Evolutionary conservation across 2,113 vertebrate genomes (phyloP).

Genomic region (Cyphomyrus plagiostoma): DNA sequence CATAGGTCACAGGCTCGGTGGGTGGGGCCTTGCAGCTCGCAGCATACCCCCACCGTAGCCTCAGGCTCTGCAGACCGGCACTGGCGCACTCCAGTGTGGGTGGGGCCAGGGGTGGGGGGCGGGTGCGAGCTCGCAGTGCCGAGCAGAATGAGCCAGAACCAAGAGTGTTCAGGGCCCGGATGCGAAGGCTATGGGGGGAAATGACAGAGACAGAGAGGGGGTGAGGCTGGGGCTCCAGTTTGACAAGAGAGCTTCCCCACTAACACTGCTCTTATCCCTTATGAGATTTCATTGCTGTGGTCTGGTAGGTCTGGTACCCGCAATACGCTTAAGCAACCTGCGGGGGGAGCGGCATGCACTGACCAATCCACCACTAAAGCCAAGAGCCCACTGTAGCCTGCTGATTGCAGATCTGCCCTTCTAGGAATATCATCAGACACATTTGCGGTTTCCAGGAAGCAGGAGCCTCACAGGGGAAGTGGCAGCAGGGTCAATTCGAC

Average conservation of each 20-base stretch:
- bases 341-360: not conserved
- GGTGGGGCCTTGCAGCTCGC: conserved; percentile 62
- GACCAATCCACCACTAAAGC: not conserved
- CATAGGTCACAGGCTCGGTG: not conserved
- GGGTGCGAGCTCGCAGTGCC: conserved; percentile 75
- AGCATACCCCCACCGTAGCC: conserved; percentile 80
- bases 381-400: not conserved
- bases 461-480: not conserved
- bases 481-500: not conserved
- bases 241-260: not conserved
- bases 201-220: not conserved
- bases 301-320: not conserved
- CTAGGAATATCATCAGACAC: not conserved
- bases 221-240: not conserved
- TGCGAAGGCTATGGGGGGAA: conserved; percentile 63
- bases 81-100: conserved; percentile 88
- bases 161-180: conserved; percentile 86
- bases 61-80: conserved; percentile 90
- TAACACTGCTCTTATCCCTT: not conserved
- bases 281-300: not conserved
- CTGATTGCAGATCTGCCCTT: not conserved
- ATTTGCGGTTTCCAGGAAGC: not conserved
- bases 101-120: conserved; percentile 80
- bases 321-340: not conserved
- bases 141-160: conserved; percentile 80